These are phyloP conservation scores for Stigmatopora nigra DNA, from an alignment of 2,113 vertebrate genomes.

Conservation along the genomic window DNA sequence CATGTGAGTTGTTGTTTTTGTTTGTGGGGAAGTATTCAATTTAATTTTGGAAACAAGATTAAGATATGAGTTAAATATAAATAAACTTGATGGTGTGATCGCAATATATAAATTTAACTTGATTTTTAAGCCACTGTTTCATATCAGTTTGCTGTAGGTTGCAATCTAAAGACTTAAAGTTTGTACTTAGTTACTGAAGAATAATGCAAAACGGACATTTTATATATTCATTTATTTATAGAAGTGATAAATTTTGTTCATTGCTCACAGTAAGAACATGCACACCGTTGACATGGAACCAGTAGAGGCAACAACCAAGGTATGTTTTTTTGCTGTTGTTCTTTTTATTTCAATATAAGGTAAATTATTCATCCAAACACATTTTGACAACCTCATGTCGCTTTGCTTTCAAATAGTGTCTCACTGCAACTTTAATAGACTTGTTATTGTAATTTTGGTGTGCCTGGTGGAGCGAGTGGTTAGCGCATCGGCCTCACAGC, in stretches of 20 bases:
- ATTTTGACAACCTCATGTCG: neutral
- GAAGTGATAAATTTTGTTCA: neutral
- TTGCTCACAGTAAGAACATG: slow-evolving; percentile 72
- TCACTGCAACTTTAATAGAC: neutral
- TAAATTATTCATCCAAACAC: neutral
- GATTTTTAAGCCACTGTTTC: no score
- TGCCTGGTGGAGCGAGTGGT: neutral
- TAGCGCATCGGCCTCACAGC: no score
- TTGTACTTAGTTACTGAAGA: no score
- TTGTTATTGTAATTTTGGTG: slow-evolving; percentile 14
- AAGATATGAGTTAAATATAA: no score
- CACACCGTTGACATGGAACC: slow-evolving; percentile 66
- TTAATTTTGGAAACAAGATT: no score
- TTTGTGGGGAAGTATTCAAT: no score
- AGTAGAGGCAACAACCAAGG: slow-evolving; percentile 54
- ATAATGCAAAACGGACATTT: neutral
- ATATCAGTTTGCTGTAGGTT: no score
- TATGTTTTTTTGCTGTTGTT: slow-evolving; percentile 9
- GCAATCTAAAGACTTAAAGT: no score
- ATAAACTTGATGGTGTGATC: no score
- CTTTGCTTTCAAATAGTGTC: neutral
- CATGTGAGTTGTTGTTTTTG: no score
- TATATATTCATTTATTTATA: neutral
- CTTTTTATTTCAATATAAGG: neutral
- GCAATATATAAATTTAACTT: no score